A percentile compares a stretch with the other conserved stretches of the same genome.
Conservation (phyloP, 2,113 vertebrate genomes). For the Taurulus bubalis region DNA sequence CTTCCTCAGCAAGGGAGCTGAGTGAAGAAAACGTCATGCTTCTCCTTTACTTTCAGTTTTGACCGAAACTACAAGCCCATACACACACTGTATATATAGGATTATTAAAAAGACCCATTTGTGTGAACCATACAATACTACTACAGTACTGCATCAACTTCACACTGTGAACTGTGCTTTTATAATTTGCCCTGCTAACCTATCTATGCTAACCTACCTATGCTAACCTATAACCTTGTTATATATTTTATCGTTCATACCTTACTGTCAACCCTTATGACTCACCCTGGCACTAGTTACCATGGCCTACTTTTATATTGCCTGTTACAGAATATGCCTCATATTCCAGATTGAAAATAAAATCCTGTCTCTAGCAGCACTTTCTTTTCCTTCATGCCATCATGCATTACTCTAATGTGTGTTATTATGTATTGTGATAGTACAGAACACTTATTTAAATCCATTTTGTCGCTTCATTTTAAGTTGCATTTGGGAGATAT, state of each 20-base stretch:
- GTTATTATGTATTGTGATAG: background rate
- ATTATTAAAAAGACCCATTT: background rate
- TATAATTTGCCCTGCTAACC: background rate
- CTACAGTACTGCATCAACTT: background rate
- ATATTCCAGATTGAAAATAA: background rate
- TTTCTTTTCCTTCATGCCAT: background rate
- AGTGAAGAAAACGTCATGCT: slow-evolving; percentile 6
- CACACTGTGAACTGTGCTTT: background rate
- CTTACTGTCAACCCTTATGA: background rate
- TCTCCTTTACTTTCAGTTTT: slow-evolving; percentile 6
- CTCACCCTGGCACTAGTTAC: background rate
- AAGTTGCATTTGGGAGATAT: background rate
- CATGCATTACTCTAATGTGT: background rate
- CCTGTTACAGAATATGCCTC: background rate
- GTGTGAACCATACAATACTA: background rate
- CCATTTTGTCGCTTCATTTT: background rate
- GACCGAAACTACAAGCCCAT: background rate
- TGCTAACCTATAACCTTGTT: no score
- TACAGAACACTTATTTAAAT: background rate
- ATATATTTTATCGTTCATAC: background rate
- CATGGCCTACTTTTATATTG: background rate
- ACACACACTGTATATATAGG: background rate
- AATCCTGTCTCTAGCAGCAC: background rate
- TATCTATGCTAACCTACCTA: background rate
- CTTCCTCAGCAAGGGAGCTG: background rate